Conservation (phyloP, 2,113 vertebrate species). For the Centrocercus urophasianus region DNA sequence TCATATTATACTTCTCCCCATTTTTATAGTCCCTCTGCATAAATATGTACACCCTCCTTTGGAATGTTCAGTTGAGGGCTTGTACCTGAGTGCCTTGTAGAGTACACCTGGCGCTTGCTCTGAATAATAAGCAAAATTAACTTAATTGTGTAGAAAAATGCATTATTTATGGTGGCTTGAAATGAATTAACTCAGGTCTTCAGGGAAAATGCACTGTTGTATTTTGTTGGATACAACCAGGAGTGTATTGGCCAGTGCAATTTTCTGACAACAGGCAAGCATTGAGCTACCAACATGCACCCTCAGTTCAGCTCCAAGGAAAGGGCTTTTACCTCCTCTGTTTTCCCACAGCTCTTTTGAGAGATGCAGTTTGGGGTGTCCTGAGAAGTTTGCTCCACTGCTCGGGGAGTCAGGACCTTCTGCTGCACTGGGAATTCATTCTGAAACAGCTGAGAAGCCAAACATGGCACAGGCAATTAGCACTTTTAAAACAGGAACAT, state of each 20-base stretch:
- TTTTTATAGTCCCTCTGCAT: not conserved
- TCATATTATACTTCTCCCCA: not conserved
- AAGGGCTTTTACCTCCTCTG: not conserved
- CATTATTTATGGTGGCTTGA: not conserved
- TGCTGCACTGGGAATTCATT: not conserved
- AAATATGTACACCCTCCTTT: not conserved
- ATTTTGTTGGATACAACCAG: not conserved
- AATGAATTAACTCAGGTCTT: not conserved
- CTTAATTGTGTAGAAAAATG: constrained; percentile 21
- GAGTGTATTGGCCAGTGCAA: not conserved
- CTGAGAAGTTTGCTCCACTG: not conserved
- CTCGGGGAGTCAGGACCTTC: not conserved
- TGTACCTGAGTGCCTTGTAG: not conserved
- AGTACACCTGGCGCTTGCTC: not conserved
- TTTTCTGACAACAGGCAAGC: not conserved
- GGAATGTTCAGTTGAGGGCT: not conserved
- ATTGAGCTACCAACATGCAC: not conserved
- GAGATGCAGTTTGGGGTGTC: not conserved
- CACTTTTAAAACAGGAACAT: not conserved
- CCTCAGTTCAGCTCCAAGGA: not conserved
- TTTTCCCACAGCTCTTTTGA: not conserved
- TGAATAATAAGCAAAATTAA: constrained; percentile 40
- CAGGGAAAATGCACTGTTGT: not conserved
- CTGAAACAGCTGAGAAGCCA: not conserved
- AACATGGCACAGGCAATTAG: not conserved